A percentile compares a stretch with the other conserved stretches of the same genome.
These are phyloP conservation scores for Lutjanus campechanus DNA, from an alignment of 2,797 vertebrate species.

Conservation along the genomic window DNA sequence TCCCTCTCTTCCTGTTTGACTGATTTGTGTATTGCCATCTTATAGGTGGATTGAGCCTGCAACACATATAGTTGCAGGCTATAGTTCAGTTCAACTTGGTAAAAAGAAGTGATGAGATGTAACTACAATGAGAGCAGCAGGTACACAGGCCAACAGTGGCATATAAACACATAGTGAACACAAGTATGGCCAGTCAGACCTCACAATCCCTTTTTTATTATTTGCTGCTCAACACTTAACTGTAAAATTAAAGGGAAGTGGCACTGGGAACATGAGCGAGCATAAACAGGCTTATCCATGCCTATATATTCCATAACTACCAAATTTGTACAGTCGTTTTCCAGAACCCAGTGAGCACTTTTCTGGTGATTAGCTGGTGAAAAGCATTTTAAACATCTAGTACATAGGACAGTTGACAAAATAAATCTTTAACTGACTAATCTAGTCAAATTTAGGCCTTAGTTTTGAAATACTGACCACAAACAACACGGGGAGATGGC, in stretches of 20 bases:
- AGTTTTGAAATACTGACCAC: no score
- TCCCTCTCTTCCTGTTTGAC: neutral
- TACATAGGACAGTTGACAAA: no score
- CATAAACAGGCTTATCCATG: constrained; percentile 29
- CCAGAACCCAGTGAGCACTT: neutral
- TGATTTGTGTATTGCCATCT: neutral
- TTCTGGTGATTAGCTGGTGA: constrained; percentile 1
- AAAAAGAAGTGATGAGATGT: neutral
- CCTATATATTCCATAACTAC: constrained; percentile 7
- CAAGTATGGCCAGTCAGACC: neutral
- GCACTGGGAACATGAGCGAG: constrained; percentile 12
- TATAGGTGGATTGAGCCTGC: neutral
- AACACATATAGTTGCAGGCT: no score
- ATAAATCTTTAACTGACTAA: no score
- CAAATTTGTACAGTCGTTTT: constrained; percentile 9
- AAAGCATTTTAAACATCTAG: no score
- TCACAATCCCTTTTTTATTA: neutral
- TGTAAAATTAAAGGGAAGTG: neutral
- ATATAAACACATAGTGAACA: neutral
- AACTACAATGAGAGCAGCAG: neutral
- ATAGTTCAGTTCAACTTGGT: neutral
- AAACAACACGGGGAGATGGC: no score
- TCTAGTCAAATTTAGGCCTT: neutral
- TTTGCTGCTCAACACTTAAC: neutral
- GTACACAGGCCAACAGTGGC: neutral